Evolutionary conservation across 2,888 invertebrate genomes (phyloP), one percentile per base, ranked within the genome.

Genomic region (Torymus texanus): DNA sequence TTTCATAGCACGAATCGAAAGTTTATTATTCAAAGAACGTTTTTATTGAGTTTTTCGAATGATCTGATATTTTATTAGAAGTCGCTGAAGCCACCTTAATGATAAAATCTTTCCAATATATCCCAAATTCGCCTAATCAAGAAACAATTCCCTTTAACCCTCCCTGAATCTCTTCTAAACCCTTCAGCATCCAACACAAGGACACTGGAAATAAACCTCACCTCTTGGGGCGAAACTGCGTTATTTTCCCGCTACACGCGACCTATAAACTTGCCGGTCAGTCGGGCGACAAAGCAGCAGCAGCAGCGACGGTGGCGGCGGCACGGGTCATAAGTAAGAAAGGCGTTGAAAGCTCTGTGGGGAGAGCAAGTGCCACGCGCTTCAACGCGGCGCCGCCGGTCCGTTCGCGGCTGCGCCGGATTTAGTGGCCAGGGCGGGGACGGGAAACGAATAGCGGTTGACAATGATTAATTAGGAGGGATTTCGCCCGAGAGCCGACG

Each of bases 401-500:
- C 24, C 8, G 63, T 50, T 59, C 82, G 83, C 74, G 81, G 81
- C 82, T 83, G 84, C 81, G 78, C 67, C 68, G 82, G 84, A 84
- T 84, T 84, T 84, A 84, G 84, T 82, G 75, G 53, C 73, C 76
- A 81, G 85, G 83, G 16, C 13, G 61, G 56, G 84, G 79, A 83
- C 83, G 76, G 83, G 82, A 82, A 85, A 84, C 85, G 84, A 85
- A 85, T 85, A 83, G 85, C 80, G 82, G 74, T 83, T 84, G 85
- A 84, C 85, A 85, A 84, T 86, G 85, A 86, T 86, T 85, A 84
- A 86, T 85, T 82, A 82, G 67, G 66, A 67, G 81, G 82, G 80
- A 82, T 41, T 41, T 41, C 41, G 8, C 41, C 41, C 21, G 21
- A 21, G 21, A 21, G 21, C 21, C 21, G 21, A 21, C 41, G 14